Percentiles rank a stretch among this genome's conserved stretches.
phyloP scores from a whole-genome alignment of 1,140 invertebrate genomes.

The Penaeus vannamei region DNA sequence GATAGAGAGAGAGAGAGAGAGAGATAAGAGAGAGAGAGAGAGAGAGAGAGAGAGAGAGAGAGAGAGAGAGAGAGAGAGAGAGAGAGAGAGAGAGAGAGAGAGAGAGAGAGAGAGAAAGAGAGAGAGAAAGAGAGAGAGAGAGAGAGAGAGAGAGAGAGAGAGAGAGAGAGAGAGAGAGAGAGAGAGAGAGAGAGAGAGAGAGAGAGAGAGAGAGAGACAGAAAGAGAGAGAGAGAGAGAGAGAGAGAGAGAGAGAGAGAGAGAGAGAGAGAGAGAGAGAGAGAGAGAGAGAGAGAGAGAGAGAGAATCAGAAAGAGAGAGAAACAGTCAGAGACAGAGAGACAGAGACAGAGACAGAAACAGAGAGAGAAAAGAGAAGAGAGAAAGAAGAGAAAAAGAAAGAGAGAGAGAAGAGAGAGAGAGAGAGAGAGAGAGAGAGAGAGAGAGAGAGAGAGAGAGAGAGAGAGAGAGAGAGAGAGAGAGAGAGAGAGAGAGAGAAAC shows the following conservation, averaged over 20 bases:
- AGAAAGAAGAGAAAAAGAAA: not conserved
- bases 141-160: constrained; percentile 21
- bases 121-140: constrained; percentile 5
- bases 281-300: not conserved
- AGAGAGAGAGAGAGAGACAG: not conserved
- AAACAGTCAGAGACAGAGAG: not conserved
- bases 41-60: not conserved
- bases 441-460: too few relatives aligned
- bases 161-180: constrained; percentile 7
- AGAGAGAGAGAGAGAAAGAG: not conserved
- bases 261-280: not conserved
- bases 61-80: not conserved
- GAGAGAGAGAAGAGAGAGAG: too few relatives aligned
- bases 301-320: not conserved
- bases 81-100: not conserved
- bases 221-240: not conserved
- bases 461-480: too few relatives aligned
- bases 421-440: too few relatives aligned
- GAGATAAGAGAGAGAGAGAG: not conserved
- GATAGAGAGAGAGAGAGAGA: too few relatives aligned
- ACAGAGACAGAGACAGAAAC: not conserved
- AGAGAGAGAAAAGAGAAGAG: not conserved
- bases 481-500: too few relatives aligned
- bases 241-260: not conserved
- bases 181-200: not conserved